Evolutionary conservation across 2,888 invertebrate genomes (phyloP), one percentile per base, ranked within the genome.

Genomic region (Parthenolecanium corni): DNA sequence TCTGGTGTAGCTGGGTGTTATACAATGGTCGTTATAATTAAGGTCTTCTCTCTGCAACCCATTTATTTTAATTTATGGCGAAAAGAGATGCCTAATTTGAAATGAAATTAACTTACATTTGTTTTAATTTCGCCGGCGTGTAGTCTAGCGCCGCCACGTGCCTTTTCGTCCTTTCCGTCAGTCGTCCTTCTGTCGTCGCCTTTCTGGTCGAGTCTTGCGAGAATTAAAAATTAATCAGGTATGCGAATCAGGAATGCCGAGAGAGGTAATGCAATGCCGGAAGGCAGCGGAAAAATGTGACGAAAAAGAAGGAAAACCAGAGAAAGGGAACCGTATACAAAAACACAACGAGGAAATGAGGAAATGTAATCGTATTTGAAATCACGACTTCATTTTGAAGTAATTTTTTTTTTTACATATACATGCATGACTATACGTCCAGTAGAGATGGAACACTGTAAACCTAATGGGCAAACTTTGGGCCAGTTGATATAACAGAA

Each of bases 1-100:
- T 58, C 58, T 23, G 18, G 11, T 20, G 24, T 24, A 49, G 36
- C 58, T 49, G 58, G 31, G 38, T 47, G 49, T 58, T 49, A 49
- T 49, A 58, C 58, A 58, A 58, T 58, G 58, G 58, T 49, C 58
- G 58, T 58, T 58, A 58, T 58, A 58, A 58, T 58, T 58, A 58
- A 58, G 58, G 58, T 58, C 58, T 58, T 58, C 58, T 36, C 46
- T 36, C 46, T 25, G 51, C 47, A 49, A 58, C 58, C 51, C 58
- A 58, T 58, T 58, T 58, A 49, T 58, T 58, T 49, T 58, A 58
- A 58, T 58, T 58, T 58, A 58, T 58, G 47, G 58, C 46, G 58
- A 47, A 58, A 49, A 58, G 58, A 58, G 58, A 58, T 49, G 58
- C 58, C 47, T 58, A 58, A 58, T 58, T 58, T 58, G 58, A 58